A percentile compares a stretch with the other conserved stretches of the same genome.
These are phyloP conservation scores for Eupsilia transversa DNA, from an alignment of 2,888 invertebrate species.

Conservation along the genomic window DNA sequence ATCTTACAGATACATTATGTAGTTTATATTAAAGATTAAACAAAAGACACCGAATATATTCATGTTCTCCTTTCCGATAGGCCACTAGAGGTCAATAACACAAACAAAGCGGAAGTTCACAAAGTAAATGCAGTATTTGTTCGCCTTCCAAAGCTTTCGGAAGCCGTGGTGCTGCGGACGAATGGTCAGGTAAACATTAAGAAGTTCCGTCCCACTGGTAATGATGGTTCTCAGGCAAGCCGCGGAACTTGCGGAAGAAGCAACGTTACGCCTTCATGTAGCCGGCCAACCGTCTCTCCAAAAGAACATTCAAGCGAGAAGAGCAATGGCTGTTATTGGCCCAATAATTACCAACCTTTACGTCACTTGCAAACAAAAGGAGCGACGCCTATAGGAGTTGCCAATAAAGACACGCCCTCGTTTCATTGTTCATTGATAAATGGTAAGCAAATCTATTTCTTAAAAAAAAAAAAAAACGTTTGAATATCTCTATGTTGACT, in stretches of 20 bases:
- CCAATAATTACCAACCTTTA: slow-evolving; percentile 46
- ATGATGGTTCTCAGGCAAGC: slow-evolving; percentile 78
- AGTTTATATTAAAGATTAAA: slow-evolving; percentile 14
- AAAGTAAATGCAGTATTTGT: slow-evolving; percentile 41
- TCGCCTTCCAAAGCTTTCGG: slow-evolving; percentile 23
- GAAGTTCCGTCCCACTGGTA: slow-evolving; percentile 64
- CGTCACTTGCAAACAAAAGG: slow-evolving; percentile 35
- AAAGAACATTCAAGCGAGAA: slow-evolving; percentile 60
- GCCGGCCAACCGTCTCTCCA: slow-evolving; percentile 63
- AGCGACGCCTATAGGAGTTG: slow-evolving; percentile 57
- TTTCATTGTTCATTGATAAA: slow-evolving; percentile 28
- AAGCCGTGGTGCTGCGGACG: slow-evolving; percentile 45
- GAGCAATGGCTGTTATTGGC: slow-evolving; percentile 46
- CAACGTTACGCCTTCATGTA: slow-evolving; percentile 66
- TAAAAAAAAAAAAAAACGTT: too few species aligned
- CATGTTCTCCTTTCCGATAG: slow-evolving; percentile 2
- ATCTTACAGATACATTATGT: too few species aligned
- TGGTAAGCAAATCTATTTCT: too few species aligned
- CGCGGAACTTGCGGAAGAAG: slow-evolving; percentile 78
- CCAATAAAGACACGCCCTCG: slow-evolving; percentile 61
- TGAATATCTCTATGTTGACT: slow-evolving; percentile 10
- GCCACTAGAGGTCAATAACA: slow-evolving; percentile 33
- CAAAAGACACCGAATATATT: slow-evolving; percentile 6
- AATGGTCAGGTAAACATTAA: slow-evolving; percentile 63
- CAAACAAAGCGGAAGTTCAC: slow-evolving; percentile 34